A percentile compares a stretch with the other conserved stretches of the same genome.
phyloP scores from a whole-genome alignment of 2,888 invertebrate species.

The Acronicta psi region DNA sequence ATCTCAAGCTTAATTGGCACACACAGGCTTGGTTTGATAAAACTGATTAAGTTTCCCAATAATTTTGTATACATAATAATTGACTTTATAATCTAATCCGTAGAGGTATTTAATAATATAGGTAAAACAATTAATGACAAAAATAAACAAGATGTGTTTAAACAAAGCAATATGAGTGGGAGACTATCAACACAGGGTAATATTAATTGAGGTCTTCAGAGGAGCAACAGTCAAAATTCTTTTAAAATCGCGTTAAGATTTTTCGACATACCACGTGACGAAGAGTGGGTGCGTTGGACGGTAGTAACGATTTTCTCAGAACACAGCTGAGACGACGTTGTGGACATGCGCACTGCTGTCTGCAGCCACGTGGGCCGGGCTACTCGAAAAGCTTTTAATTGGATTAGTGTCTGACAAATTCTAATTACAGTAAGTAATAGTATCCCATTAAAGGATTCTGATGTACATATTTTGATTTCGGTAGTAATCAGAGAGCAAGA shows the following conservation, averaged over 20 bases:
- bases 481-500: not conserved
- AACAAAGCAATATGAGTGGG: conserved; percentile 19
- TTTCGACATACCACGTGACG: conserved; percentile 67
- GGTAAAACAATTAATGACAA: conserved; percentile 11
- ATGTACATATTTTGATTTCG: not conserved
- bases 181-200: conserved; percentile 1
- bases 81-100: conserved; percentile 59
- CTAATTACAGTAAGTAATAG: conserved; percentile 51
- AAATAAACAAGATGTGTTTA: conserved; percentile 16
- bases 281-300: conserved; percentile 68
- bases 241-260: conserved; percentile 24
- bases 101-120: conserved; percentile 9
- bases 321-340: conserved; percentile 80
- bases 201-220: conserved; percentile 4
- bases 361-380: conserved; percentile 83
- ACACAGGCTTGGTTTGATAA: conserved; percentile 59
- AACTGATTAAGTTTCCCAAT: conserved; percentile 36
- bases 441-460: conserved; percentile 23
- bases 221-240: conserved; percentile 16
- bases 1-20: conserved; percentile 58
- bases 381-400: conserved; percentile 59
- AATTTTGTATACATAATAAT: conserved; percentile 40
- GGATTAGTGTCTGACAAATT: conserved; percentile 53
- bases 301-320: conserved; percentile 85
- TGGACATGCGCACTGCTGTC: conserved; percentile 78